Evolutionary conservation across 2,888 invertebrate species (phyloP).

Genomic region (Tromatobia lineatoria): DNA sequence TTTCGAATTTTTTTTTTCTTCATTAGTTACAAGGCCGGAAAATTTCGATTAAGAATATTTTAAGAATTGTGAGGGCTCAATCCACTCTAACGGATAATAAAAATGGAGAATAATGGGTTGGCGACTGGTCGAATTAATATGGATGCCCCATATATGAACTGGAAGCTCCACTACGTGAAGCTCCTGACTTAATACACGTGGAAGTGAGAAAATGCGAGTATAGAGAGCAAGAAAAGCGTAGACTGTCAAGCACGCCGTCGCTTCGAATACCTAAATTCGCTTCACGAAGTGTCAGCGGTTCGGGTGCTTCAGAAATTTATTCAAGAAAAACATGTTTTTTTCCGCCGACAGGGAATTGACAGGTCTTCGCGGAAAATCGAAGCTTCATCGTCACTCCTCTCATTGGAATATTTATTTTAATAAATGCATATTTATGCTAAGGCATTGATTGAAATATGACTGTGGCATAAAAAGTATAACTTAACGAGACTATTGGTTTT

Average conservation of each 20-base stretch:
- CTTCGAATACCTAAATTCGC: slow-evolving; percentile 11
- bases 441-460: slow-evolving; percentile 1
- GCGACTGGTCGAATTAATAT: not conserved
- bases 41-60: too few species aligned
- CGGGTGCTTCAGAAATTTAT: slow-evolving; percentile 14
- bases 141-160: not conserved
- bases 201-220: not conserved
- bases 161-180: not conserved
- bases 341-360: not conserved
- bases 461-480: not conserved
- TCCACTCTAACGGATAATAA: too few species aligned
- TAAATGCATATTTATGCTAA: slow-evolving; percentile 3
- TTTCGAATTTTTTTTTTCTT: too few species aligned
- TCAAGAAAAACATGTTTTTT: slow-evolving; percentile 28
- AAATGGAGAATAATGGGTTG: too few species aligned
- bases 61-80: too few species aligned
- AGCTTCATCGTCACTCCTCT: not conserved
- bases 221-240: not conserved
- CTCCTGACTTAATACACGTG: not conserved
- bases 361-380: not conserved
- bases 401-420: not conserved
- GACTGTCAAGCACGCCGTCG: slow-evolving; percentile 8
- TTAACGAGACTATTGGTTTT: not conserved
- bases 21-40: too few species aligned
- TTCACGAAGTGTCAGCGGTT: not conserved